Percentiles rank a stretch among this genome's conserved stretches.
phyloP scores from a whole-genome alignment of 2,888 invertebrate species.

The Drosophila kanekoi region DNA sequence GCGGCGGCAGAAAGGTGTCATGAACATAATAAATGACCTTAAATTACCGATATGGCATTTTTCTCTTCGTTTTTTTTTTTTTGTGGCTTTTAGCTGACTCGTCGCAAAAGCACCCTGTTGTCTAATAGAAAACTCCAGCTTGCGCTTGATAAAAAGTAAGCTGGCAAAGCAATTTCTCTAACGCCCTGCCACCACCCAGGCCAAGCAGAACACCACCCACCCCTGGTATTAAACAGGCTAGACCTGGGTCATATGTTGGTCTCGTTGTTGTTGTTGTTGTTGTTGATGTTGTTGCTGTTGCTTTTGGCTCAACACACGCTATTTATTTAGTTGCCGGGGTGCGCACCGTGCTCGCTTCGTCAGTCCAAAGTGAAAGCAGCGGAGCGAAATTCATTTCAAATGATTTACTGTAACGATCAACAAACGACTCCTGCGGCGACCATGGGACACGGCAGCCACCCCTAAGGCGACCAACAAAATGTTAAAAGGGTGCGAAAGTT shows the following conservation, averaged over 20 bases:
- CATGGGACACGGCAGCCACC: slow-evolving; percentile 51
- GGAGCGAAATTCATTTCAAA: slow-evolving; percentile 79
- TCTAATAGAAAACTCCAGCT: slow-evolving; percentile 69
- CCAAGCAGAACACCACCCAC: slow-evolving; percentile 13
- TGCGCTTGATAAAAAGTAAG: slow-evolving; percentile 44
- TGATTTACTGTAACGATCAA: slow-evolving; percentile 83
- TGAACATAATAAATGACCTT: slow-evolving; percentile 76
- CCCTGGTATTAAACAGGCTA: slow-evolving; percentile 15
- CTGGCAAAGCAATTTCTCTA: slow-evolving; percentile 51
- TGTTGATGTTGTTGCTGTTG: slow-evolving; percentile 14
- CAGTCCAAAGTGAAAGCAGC: slow-evolving; percentile 53
- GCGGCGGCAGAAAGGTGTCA: slow-evolving; percentile 67
- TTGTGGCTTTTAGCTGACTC: slow-evolving; percentile 57
- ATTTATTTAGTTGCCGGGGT: slow-evolving; percentile 62
- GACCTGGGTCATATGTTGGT: slow-evolving; percentile 61
- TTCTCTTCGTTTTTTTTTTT: slow-evolving; percentile 15
- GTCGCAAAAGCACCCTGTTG: slow-evolving; percentile 70
- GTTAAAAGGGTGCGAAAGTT: slow-evolving; percentile 78
- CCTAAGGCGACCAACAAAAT: slow-evolving; percentile 46
- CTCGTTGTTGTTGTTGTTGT: slow-evolving; percentile 9
- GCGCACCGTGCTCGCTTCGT: slow-evolving; percentile 16
- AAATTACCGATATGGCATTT: slow-evolving; percentile 71
- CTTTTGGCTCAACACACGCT: slow-evolving; percentile 59
- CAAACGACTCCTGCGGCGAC: slow-evolving; percentile 72
- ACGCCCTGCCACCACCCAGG: slow-evolving; percentile 18